phyloP scores from a whole-genome alignment of 2,888 invertebrate genomes.

The Noctuana brunneofusca region DNA sequence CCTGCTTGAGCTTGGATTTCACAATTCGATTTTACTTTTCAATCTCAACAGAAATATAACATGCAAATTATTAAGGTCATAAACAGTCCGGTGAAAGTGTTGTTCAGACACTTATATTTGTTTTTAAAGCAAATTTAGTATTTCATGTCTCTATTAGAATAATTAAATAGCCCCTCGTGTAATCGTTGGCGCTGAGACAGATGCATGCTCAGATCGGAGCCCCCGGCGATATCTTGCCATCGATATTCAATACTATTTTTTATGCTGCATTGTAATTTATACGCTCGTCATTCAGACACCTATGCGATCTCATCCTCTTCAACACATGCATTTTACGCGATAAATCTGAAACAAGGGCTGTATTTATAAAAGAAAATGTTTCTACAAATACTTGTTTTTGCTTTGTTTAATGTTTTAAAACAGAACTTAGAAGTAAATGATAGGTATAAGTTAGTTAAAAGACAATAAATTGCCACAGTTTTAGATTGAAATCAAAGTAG shows the following conservation, averaged over 20 bases:
- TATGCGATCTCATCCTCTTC: constrained; percentile 27
- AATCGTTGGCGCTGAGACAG: not conserved
- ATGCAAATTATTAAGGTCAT: too few species aligned
- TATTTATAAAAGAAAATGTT: constrained; percentile 20
- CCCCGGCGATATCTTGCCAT: constrained; percentile 72
- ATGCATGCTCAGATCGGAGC: constrained; percentile 60
- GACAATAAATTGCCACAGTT: too few species aligned
- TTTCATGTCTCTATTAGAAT: too few species aligned
- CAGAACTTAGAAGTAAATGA: too few species aligned
- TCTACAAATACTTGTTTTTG: not conserved
- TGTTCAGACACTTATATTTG: too few species aligned
- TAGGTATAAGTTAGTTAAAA: too few species aligned
- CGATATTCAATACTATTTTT: constrained; percentile 68
- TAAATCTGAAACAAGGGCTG: constrained; percentile 17
- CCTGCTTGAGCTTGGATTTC: too few species aligned
- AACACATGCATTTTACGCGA: constrained; percentile 9
- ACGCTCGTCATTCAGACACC: constrained; percentile 37
- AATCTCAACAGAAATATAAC: too few species aligned
- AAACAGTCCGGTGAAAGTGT: too few species aligned
- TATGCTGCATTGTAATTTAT: constrained; percentile 49
- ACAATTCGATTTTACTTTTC: too few species aligned
- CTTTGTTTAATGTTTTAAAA: not conserved
- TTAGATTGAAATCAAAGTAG: too few species aligned
- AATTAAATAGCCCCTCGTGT: not conserved
- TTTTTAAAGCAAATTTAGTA: too few species aligned